Conservation (phyloP, 2,888 invertebrate genomes). For the Oegoconia quadripuncta region DNA sequence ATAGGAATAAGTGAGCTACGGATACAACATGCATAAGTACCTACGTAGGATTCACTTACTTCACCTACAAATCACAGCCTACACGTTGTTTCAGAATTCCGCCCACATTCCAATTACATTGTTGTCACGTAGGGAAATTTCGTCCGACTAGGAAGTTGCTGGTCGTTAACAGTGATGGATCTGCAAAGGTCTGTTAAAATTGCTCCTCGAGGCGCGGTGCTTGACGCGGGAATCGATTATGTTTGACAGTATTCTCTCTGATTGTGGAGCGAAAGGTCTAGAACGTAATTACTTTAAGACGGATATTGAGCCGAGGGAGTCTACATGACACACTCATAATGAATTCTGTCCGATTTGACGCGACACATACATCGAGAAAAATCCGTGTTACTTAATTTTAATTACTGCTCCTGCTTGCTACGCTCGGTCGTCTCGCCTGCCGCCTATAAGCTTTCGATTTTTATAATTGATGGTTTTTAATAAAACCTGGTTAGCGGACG, state of each 20-base stretch:
- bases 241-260: constrained; percentile 62
- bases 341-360: constrained; percentile 66
- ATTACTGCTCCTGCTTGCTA: constrained; percentile 35
- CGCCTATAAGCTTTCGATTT: constrained; percentile 37
- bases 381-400: constrained; percentile 51
- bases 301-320: constrained; percentile 38
- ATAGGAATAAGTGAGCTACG: constrained; percentile 9
- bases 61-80: constrained; percentile 13
- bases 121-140: constrained; percentile 42
- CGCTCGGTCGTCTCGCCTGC: background rate
- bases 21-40: constrained; percentile 2
- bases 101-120: constrained; percentile 27
- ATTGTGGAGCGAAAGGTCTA: constrained; percentile 54
- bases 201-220: constrained; percentile 39
- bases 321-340: constrained; percentile 54
- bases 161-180: constrained; percentile 56
- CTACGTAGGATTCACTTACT: constrained; percentile 11
- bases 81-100: constrained; percentile 10
- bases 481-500: constrained; percentile 22
- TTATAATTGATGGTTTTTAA: constrained; percentile 40
- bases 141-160: constrained; percentile 40
- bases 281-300: constrained; percentile 52
- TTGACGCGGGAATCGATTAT: constrained; percentile 68
- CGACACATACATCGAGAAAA: constrained; percentile 44
- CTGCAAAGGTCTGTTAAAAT: constrained; percentile 40